A percentile compares a stretch with the other conserved stretches of the same genome.
phyloP scores from a whole-genome alignment of 2,888 invertebrate species.

The Apamea crenata region DNA sequence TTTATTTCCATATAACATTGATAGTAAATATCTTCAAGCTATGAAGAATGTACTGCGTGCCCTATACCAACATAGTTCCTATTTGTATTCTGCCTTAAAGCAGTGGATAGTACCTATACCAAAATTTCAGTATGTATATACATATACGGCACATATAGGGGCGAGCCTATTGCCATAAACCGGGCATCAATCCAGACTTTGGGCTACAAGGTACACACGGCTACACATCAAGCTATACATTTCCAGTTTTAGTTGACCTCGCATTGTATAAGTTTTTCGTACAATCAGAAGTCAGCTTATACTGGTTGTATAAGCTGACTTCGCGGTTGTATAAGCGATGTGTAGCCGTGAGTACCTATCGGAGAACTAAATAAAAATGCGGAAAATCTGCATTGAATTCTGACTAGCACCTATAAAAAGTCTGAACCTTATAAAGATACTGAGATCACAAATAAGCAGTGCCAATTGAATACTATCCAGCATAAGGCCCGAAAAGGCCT shows the following conservation, averaged over 20 bases:
- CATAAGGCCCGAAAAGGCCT: too few relatives aligned
- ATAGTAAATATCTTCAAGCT: not conserved
- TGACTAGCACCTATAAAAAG: not conserved
- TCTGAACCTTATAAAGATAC: not conserved
- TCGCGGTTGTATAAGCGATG: too few relatives aligned
- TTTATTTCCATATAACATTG: conserved; percentile 18
- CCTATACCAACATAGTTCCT: not conserved
- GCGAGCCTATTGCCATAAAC: not conserved
- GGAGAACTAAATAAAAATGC: not conserved
- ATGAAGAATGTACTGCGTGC: not conserved
- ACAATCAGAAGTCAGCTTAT: too few relatives aligned
- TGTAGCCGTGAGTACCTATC: too few relatives aligned
- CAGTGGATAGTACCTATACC: not conserved
- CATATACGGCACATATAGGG: not conserved
- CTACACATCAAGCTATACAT: too few relatives aligned
- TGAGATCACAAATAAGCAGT: not conserved
- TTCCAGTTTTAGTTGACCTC: too few relatives aligned
- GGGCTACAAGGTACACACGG: not conserved
- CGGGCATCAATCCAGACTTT: not conserved
- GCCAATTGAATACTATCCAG: conserved; percentile 14
- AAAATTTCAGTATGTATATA: too few relatives aligned
- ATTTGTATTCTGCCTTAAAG: not conserved
- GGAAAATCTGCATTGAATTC: not conserved
- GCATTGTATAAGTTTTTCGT: too few relatives aligned
- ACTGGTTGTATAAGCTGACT: too few relatives aligned